Percentiles rank a stretch among this genome's conserved stretches.
Conservation (phyloP, 2,888 invertebrate genomes). For the Augochlorella aurata region DNA sequence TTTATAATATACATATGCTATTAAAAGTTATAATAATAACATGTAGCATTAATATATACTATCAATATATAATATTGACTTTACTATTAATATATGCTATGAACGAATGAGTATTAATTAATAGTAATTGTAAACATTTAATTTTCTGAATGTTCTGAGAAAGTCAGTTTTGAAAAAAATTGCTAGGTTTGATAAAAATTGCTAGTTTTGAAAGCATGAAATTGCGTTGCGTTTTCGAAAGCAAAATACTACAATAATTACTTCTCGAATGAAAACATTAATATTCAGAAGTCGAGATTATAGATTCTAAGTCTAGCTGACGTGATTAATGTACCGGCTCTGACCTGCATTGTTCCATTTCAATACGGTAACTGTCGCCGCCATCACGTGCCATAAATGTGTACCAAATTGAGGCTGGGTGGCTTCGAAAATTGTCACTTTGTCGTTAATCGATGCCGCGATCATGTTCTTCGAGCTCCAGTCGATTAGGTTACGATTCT, state of each 20-base stretch:
- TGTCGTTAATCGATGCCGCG: constrained; percentile 48
- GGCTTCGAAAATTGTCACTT: constrained; percentile 55
- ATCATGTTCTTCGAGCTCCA: constrained; percentile 71
- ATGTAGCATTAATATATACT: too few species aligned
- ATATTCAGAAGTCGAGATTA: not conserved
- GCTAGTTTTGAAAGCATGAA: too few species aligned
- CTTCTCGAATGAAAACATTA: not conserved
- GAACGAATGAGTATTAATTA: too few species aligned
- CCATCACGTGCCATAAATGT: constrained; percentile 10
- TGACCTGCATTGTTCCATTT: constrained; percentile 72
- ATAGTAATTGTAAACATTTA: not conserved
- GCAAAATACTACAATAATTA: too few species aligned
- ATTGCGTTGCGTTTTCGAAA: too few species aligned
- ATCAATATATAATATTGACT: too few species aligned
- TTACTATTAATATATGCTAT: too few species aligned
- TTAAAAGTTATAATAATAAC: too few species aligned
- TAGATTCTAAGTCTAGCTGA: not conserved
- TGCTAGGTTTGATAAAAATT: too few species aligned
- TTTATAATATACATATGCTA: too few species aligned
- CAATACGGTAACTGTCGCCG: constrained; percentile 35
- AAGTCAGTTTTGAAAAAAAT: too few species aligned
- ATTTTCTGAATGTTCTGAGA: too few species aligned
- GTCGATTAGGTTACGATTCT: constrained; percentile 58
- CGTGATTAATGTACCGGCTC: not conserved
- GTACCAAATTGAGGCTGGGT: not conserved